Base-by-base conservation (phyloP, 2,113 vertebrate species). In the Pseudorhombus dupliciocellatus region DNA sequence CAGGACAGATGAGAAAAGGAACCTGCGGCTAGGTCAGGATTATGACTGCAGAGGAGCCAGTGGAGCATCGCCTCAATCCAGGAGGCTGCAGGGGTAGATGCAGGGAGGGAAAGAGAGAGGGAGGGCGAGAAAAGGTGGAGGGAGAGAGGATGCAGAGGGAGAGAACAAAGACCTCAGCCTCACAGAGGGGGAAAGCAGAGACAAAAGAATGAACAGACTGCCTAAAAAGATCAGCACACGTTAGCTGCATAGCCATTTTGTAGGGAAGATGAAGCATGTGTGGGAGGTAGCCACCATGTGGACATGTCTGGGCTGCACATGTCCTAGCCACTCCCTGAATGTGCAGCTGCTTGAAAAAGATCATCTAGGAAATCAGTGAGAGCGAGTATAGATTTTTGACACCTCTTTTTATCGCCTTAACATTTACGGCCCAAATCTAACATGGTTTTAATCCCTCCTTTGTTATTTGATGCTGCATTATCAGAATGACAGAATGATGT, bases 121-220 rank as follows among this genome's bases (percentile, higher is more conserved):
- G 63, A 60, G 50, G 26, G 66, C 51, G 63, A 55, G 61, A 57
- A 48, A 54, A 54, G 58, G 53, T 62, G 6, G 58, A 48, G 46
- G n/a, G 59, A 48, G 58, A 56, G 54, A 26, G 60, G 59, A 78
- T 74, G 74, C 58, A 10, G 76, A 87, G 78, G 56, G 52, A 55
- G 68, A 84, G 89, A 88, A 92, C 88, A 90, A 91, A 91, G 90
- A 84, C 71, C 24, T 50, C 3, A 68, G 68, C 57, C 69, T 60
- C 16, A 4, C 10, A 68, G 22, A 68, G 30, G 77, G 22, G 59
- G 70, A 62, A 67, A 48, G 46, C 37, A 68, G 20, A 59, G 73
- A 84, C 75, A 76, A 86, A 84, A 70, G 57, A 67, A 59, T 46
- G 58, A 83, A 63, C 34, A 62, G 48, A 68, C 37, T 54, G 77